phyloP scores from a whole-genome alignment of 2,797 vertebrate species.

The Pseudotriccus pelzelni region DNA sequence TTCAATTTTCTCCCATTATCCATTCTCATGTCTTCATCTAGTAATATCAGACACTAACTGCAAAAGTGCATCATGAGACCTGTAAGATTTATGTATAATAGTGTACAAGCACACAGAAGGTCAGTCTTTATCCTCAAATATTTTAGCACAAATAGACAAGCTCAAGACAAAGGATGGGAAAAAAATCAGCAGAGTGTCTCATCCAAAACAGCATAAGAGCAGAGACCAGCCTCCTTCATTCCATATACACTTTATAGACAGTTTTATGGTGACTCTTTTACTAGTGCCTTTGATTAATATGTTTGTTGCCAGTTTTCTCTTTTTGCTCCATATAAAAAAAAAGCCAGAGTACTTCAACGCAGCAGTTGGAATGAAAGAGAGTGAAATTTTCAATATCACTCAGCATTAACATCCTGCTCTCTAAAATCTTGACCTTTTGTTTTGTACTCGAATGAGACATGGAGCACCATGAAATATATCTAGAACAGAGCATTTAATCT shows the following conservation, averaged over 20 bases:
- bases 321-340: neutral
- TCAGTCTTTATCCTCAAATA: neutral
- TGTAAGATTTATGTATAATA: neutral
- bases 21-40: neutral
- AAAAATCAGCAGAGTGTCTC: neutral
- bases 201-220: neutral
- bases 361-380: neutral
- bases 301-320: neutral
- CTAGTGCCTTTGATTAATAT: neutral
- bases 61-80: neutral
- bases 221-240: neutral
- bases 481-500: neutral
- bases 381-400: neutral
- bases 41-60: neutral
- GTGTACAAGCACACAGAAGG: neutral
- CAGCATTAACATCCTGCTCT: neutral
- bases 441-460: neutral
- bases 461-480: neutral
- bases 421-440: neutral
- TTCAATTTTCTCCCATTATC: conserved; percentile 29
- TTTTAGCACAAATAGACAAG: neutral
- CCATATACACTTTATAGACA: neutral
- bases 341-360: neutral
- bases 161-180: neutral
- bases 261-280: neutral